Conservation (phyloP, 2,113 vertebrate genomes). For the Sitta europaea region DNA sequence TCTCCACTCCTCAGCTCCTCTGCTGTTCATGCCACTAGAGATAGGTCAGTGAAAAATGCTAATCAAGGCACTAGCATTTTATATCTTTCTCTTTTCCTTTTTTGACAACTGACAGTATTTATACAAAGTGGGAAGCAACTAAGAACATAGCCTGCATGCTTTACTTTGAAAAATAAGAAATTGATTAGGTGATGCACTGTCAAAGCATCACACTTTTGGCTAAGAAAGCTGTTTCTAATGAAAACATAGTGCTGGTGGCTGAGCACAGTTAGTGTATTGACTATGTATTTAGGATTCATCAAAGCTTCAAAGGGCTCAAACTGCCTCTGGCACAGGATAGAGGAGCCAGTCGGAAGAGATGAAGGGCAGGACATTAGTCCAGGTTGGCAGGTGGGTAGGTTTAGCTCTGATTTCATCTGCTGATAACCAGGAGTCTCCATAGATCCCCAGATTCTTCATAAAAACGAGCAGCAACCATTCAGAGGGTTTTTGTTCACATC, state of each 20-base stretch:
- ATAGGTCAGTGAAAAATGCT: background rate
- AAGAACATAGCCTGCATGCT: background rate
- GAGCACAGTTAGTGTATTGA: background rate
- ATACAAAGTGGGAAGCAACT: background rate
- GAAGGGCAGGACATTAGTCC: background rate
- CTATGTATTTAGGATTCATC: background rate
- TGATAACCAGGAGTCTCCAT: background rate
- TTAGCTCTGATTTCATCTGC: background rate
- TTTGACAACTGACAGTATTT: background rate
- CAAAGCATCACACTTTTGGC: background rate
- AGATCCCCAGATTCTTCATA: background rate
- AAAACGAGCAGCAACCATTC: background rate
- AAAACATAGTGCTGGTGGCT: background rate
- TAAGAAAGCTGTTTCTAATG: background rate
- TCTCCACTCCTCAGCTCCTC: background rate
- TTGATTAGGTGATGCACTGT: background rate
- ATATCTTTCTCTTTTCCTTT: fast-evolving
- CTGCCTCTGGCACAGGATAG: background rate
- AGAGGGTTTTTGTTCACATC: background rate
- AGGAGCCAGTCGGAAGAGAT: background rate
- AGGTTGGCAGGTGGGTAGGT: fast-evolving
- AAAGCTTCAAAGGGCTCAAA: background rate
- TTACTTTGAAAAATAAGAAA: conserved; percentile 17
- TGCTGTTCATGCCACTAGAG: background rate
- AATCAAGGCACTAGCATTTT: background rate